Percentiles rank a stretch among this genome's conserved stretches.
Evolutionary conservation across 2,113 vertebrate species (phyloP).

Genomic region (Engystomops pustulosus): DNA sequence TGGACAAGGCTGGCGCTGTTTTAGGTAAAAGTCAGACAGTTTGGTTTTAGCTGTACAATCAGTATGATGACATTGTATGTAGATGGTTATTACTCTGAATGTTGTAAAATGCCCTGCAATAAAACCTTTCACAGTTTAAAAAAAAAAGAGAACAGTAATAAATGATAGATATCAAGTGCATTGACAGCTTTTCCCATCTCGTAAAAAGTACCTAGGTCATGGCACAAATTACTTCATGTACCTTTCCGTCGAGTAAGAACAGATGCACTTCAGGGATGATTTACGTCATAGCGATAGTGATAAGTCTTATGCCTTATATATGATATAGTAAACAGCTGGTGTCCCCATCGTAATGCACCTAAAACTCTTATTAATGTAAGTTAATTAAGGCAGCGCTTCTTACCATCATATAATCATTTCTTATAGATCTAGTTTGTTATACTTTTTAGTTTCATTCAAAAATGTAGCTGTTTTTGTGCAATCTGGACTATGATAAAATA

Average conservation of each 20-base stretch:
- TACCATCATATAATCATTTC: neutral
- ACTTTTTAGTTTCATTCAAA: too few relatives aligned
- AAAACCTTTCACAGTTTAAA: neutral
- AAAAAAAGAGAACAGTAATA: neutral
- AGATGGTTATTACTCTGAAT: neutral
- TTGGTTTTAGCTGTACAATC: too few relatives aligned
- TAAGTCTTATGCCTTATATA: neutral
- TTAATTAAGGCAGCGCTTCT: neutral
- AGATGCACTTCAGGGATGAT: neutral
- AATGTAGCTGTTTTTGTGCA: too few relatives aligned
- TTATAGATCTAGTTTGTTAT: too few relatives aligned
- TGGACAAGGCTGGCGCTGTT: neutral
- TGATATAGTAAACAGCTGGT: constrained; percentile 8
- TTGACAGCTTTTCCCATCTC: neutral
- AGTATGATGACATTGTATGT: neutral
- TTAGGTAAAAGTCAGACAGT: too few relatives aligned
- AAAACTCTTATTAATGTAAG: neutral
- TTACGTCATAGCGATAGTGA: neutral
- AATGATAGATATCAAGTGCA: neutral
- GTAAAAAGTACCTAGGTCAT: neutral
- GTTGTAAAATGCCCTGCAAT: neutral
- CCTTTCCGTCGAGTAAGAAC: neutral
- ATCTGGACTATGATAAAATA: too few relatives aligned
- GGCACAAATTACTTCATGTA: neutral
- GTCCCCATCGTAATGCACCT: neutral